Evolutionary conservation across 2,797 vertebrate genomes (phyloP).

Genomic region (Tragelaphus oryx): DNA sequence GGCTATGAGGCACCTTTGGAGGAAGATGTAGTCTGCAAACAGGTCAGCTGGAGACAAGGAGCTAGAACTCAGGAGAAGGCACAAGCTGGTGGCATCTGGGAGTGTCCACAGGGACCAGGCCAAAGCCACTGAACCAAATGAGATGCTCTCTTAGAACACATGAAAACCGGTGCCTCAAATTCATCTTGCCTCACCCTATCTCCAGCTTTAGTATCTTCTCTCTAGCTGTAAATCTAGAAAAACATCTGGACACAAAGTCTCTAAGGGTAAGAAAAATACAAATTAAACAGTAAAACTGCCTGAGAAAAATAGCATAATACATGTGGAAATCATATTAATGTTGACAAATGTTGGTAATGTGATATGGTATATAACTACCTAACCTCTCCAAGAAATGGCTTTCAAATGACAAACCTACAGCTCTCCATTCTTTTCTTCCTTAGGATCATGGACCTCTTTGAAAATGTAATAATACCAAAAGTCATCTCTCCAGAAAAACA

Average conservation of each 20-base stretch:
- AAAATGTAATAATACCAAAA: neutral
- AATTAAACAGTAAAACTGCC: constrained; percentile 6
- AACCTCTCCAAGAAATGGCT: neutral
- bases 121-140: neutral
- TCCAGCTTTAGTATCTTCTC: neutral
- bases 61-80: neutral
- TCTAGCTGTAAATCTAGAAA: neutral
- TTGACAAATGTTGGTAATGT: neutral
- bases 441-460: neutral
- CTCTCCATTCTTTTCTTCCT: neutral
- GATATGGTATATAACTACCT: neutral
- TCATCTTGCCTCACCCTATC: neutral
- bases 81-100: neutral
- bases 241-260: neutral
- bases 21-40: neutral
- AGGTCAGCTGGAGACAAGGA: neutral
- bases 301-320: neutral
- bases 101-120: neutral
- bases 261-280: neutral
- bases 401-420: neutral
- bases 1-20: neutral
- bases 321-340: neutral
- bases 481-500: constrained; percentile 5
- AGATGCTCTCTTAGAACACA: neutral
- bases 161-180: neutral